Conservation (phyloP, 1,140 invertebrate genomes). For the Gerris buenoi region DNA sequence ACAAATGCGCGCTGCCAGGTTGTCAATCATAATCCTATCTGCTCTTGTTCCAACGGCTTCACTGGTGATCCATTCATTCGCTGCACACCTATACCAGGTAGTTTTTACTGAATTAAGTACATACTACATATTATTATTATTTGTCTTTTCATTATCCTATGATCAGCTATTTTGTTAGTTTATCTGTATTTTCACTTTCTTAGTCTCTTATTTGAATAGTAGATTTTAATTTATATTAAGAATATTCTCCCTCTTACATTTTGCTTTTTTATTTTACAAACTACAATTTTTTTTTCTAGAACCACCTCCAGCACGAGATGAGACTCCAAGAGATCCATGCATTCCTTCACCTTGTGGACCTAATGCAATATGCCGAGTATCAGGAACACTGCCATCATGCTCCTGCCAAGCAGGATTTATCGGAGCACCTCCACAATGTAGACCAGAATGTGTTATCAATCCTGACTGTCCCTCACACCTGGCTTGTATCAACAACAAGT, state of each 20-base stretch:
- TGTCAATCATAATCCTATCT: slow-evolving; percentile 36
- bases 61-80: slow-evolving; percentile 35
- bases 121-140: background rate
- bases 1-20: slow-evolving; percentile 39
- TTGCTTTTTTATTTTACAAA: too few species aligned
- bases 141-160: background rate
- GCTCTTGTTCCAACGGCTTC: slow-evolving; percentile 35
- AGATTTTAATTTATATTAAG: too few species aligned
- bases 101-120: background rate
- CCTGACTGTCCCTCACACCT: slow-evolving; percentile 61
- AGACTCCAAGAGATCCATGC: slow-evolving; percentile 31
- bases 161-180: slow-evolving; percentile 25
- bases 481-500: slow-evolving; percentile 61
- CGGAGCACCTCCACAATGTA: slow-evolving; percentile 52
- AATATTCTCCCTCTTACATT: too few species aligned
- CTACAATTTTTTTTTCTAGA: too few species aligned
- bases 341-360: slow-evolving; percentile 48
- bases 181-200: too few species aligned
- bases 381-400: slow-evolving; percentile 49
- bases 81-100: background rate
- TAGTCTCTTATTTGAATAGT: too few species aligned
- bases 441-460: slow-evolving; percentile 61
- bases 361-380: slow-evolving; percentile 49
- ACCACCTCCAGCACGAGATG: slow-evolving; percentile 24
- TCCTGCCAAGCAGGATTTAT: slow-evolving; percentile 42